Base-by-base conservation (phyloP, 2,113 vertebrate genomes). In the Diadophis punctatus region DNA sequence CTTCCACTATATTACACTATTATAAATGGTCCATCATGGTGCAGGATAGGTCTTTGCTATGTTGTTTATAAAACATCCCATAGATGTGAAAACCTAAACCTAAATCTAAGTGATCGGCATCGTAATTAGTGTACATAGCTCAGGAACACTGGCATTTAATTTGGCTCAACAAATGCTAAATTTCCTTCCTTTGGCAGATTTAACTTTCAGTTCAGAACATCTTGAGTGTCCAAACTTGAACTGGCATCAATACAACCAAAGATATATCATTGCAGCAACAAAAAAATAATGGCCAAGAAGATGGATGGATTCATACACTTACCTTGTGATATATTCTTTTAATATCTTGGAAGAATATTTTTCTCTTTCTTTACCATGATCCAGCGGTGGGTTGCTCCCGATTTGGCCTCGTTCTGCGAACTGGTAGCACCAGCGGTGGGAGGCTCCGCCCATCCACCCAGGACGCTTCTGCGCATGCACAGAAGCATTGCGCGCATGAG, bases 51-150 rank as follows among this genome's bases (percentile, higher is more conserved):
- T 10, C 58, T 80, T 63, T 93, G 92, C 58, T 68, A n/a, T 88
- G 30, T 88, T 20, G 93, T 88, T 92, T 92, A 25, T 39, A 14
- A 88, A 52, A 7, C 16, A 86, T 23, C 16, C 49, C 92, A 55
- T 52, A 93, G 22, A 91, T 95, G 94, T 39, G 11, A 55, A 8
- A 91, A n/a, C 23, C 90, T 92, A 12, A n/a, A 93, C 8, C 46
- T 91, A 90, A 53, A 88, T 58, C 39, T 92, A 92, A n/a, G 91
- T 49, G 94, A 27, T 8, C 11, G 58, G 87, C 91, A 74, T 46
- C 89, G 34, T 48, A 92, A 94, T 34, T 86, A 87, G 46, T 74
- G 80, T 53, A n/a, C 8, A 8, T 91, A 46, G 34, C 7, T 86
- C 27, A 87, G 92, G 20, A 34, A 22, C 53, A 48, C 39, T 89